A percentile compares a stretch with the other conserved stretches of the same genome.
These are phyloP conservation scores for Ruditapes philippinarum DNA, from an alignment of 1,140 invertebrate genomes.

Conservation along the genomic window DNA sequence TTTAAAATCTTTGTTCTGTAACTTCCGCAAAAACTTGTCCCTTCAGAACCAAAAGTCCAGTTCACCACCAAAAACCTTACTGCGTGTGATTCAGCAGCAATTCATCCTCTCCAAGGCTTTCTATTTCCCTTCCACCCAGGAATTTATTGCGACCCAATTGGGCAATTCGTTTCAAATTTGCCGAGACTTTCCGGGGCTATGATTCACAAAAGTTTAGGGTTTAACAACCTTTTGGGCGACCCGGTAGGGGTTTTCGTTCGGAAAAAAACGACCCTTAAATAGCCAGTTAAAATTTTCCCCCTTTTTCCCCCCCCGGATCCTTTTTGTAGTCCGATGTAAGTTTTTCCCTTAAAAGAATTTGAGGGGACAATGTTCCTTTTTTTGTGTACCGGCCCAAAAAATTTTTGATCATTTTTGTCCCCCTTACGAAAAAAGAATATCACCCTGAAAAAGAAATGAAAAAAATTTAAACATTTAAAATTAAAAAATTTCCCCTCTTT, in stretches of 20 bases:
- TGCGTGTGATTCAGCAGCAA: conserved; percentile 2
- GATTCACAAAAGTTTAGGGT: background rate
- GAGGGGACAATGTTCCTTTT: no score
- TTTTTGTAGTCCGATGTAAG: no score
- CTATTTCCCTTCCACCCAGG: background rate
- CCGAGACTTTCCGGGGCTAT: background rate
- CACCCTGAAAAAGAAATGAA: no score
- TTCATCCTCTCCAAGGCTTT: background rate
- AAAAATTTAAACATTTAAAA: no score
- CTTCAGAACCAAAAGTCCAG: background rate
- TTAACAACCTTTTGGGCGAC: background rate
- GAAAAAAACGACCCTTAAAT: no score
- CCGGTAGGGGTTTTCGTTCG: background rate
- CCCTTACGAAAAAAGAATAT: no score
- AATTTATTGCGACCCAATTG: background rate
- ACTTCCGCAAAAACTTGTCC: background rate
- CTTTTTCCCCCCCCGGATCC: no score
- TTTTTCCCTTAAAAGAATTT: no score
- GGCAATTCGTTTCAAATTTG: background rate
- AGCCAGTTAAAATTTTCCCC: no score
- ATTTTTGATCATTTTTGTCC: no score
- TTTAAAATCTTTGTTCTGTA: background rate
- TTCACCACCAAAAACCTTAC: conserved; percentile 2
- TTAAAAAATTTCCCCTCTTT: no score
- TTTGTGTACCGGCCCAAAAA: no score